A percentile compares a stretch with the other conserved stretches of the same genome.
Evolutionary conservation across 2,113 vertebrate genomes (phyloP).

Genomic region (Oncorhynchus keta): DNA sequence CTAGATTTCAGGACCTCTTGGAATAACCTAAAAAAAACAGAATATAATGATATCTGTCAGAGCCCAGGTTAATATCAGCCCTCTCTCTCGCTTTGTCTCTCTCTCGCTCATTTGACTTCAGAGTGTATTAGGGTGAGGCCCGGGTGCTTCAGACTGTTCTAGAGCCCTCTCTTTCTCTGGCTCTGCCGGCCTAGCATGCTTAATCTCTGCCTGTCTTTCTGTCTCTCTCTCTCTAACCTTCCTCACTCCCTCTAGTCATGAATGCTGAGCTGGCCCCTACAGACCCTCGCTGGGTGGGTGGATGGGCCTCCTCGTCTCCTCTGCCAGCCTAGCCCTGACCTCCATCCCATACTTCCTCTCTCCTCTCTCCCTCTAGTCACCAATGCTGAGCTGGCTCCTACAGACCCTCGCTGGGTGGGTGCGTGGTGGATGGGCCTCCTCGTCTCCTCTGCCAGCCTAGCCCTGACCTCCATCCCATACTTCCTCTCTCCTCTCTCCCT

Average conservation of each 20-base stretch:
- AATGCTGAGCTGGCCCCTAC: constrained; percentile 67
- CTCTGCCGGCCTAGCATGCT: not conserved
- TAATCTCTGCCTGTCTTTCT: not conserved
- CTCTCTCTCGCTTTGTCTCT: not conserved
- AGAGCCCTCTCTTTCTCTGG: constrained; percentile 1
- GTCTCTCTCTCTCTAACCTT: not conserved
- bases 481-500: too few relatives aligned
- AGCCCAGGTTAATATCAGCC: too few relatives aligned
- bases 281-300: constrained; percentile 96
- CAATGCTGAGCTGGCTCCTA: too few relatives aligned
- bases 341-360: constrained; percentile 97
- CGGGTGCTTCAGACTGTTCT: too few relatives aligned
- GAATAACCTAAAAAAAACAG: too few relatives aligned
- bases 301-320: constrained; percentile 88
- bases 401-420: too few relatives aligned
- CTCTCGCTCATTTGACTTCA: not conserved
- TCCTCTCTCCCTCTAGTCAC: constrained; percentile 30
- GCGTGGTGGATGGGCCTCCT: too few relatives aligned
- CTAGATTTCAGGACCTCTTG: too few relatives aligned
- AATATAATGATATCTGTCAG: too few relatives aligned
- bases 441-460: too few relatives aligned
- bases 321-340: constrained; percentile 77
- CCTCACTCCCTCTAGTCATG: constrained; percentile 28
- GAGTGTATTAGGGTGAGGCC: too few relatives aligned
- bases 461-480: too few relatives aligned